phyloP scores from a whole-genome alignment of 2,113 vertebrate species.

The Anoplopoma fimbria region DNA sequence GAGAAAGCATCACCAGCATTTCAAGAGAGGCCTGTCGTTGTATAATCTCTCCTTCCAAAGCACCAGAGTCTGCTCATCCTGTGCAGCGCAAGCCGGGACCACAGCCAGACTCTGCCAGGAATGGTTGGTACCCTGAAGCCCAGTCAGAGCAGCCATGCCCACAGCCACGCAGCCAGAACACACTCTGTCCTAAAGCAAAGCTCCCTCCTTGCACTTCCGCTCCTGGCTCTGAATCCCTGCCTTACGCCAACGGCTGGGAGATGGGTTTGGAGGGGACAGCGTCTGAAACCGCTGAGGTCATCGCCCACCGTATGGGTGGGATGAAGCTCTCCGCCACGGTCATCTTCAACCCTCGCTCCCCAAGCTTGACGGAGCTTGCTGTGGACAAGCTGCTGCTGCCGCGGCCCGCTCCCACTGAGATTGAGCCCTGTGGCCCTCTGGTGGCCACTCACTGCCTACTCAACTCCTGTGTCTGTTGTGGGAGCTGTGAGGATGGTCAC shows the following conservation, averaged over 20 bases:
- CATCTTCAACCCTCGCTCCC: constrained; percentile 96
- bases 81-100: constrained; percentile 44
- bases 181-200: constrained; percentile 70
- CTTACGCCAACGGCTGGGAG: constrained; percentile 91
- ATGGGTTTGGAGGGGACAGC: constrained; percentile 78
- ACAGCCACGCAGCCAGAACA: constrained; percentile 75
- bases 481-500: constrained; percentile 88
- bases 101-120: constrained; percentile 60
- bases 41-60: constrained; percentile 69
- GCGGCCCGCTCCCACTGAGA: constrained; percentile 64
- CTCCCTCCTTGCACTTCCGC: constrained; percentile 46
- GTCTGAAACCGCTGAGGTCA: constrained; percentile 89
- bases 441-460: constrained; percentile 91
- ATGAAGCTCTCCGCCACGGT: constrained; percentile 98
- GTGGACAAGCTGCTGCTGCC: constrained; percentile 80
- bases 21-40: constrained; percentile 71
- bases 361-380: constrained; percentile 81
- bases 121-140: constrained; percentile 72
- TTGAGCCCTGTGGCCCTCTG: constrained; percentile 84
- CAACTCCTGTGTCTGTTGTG: constrained; percentile 96
- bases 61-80: constrained; percentile 46
- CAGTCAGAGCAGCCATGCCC: constrained; percentile 68
- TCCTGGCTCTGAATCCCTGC: constrained; percentile 77
- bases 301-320: constrained; percentile 95
- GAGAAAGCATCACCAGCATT: constrained; percentile 74